These are phyloP conservation scores for Anodontia alba DNA, from an alignment of 2,888 invertebrate genomes.

Conservation along the genomic window DNA sequence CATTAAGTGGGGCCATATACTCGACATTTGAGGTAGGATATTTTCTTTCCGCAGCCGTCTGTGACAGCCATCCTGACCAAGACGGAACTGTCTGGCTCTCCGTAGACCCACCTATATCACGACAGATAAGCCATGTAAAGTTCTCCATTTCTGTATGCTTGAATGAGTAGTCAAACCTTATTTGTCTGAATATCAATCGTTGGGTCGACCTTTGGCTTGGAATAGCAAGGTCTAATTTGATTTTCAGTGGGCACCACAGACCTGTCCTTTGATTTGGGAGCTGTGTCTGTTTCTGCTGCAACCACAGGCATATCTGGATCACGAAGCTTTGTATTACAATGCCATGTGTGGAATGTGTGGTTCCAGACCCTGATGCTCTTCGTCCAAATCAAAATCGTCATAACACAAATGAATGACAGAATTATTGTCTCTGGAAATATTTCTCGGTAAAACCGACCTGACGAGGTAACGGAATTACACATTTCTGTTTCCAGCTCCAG, in stretches of 20 bases:
- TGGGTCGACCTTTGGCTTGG: conserved; percentile 24
- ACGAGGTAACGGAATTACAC: conserved; percentile 22
- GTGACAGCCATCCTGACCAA: not conserved
- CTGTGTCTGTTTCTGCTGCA: no score
- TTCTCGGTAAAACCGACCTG: no score
- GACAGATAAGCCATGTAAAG: not conserved
- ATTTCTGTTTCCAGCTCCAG: conserved; percentile 37
- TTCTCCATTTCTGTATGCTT: not conserved
- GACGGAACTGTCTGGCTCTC: conserved; percentile 1
- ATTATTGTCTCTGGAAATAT: not conserved
- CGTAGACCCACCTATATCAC: not conserved
- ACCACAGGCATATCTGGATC: no score
- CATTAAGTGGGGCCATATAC: conserved; percentile 3
- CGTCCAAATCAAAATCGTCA: no score
- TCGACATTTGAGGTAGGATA: not conserved
- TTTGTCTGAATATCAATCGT: not conserved
- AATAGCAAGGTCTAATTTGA: conserved; percentile 32
- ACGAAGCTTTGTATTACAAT: conserved; percentile 1
- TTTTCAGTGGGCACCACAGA: no score
- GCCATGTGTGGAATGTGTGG: not conserved
- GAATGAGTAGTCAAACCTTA: not conserved
- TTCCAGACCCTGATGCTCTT: not conserved
- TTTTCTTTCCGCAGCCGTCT: not conserved
- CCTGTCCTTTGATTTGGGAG: no score
- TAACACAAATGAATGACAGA: conserved; percentile 1